Evolutionary conservation across 2,797 vertebrate species (phyloP).

Genomic region (Stomatorhinus walkeri): DNA sequence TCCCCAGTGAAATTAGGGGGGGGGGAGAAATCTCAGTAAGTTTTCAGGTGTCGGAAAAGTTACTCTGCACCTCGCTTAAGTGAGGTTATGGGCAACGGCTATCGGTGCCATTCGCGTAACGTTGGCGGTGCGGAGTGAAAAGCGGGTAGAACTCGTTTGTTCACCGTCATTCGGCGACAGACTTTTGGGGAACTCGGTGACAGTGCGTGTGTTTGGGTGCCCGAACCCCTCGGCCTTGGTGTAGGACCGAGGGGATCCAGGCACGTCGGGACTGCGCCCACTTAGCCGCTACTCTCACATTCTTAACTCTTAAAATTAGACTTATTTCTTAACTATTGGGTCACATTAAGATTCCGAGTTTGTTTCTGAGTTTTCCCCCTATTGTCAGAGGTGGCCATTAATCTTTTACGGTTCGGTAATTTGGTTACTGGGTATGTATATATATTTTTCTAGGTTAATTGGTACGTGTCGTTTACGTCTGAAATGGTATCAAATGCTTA

Average conservation of each 20-base stretch:
- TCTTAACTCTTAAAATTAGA: background rate
- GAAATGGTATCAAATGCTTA: background rate
- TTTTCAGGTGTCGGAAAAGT: conserved; percentile 44
- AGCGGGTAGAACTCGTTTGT: background rate
- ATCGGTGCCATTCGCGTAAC: background rate
- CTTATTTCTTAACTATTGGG: background rate
- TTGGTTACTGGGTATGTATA: background rate
- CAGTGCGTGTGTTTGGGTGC: background rate
- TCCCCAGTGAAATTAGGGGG: background rate
- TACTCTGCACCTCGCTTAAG: conserved; percentile 35
- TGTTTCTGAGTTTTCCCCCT: background rate
- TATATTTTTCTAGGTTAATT: background rate
- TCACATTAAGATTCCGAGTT: background rate
- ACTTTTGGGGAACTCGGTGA: background rate
- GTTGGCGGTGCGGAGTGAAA: background rate
- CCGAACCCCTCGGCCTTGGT: background rate
- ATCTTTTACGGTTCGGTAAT: background rate
- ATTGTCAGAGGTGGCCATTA: background rate
- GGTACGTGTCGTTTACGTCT: background rate
- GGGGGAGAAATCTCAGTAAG: conserved; percentile 7
- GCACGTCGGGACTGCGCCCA: background rate
- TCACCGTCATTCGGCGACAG: background rate
- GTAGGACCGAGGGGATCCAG: background rate
- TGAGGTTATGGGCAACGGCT: background rate
- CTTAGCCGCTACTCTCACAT: background rate